Evolutionary conservation across 2,888 invertebrate genomes (phyloP).

Genomic region (Lasius fuliginosus): DNA sequence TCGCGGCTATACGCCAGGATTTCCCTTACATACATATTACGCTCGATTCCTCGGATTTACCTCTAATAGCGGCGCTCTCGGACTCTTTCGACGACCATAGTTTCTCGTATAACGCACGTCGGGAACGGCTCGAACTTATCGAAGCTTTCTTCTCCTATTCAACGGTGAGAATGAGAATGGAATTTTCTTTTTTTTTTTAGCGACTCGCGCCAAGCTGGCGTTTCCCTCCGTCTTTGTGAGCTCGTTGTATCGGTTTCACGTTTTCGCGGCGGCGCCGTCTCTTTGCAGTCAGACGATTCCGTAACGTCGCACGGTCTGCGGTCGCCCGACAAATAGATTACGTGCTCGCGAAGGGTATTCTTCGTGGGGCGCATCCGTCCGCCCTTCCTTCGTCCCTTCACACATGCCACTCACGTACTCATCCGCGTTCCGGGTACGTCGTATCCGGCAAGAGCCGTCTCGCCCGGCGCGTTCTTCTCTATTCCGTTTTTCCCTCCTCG

Average conservation of each 20-base stretch:
- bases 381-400: slow-evolving; percentile 75
- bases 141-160: slow-evolving; percentile 8
- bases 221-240: slow-evolving; percentile 18
- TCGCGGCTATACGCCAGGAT: slow-evolving; percentile 64
- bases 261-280: slow-evolving; percentile 40
- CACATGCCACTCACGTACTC: slow-evolving; percentile 86
- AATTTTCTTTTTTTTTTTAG: slow-evolving; percentile 34
- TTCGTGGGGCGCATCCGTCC: slow-evolving; percentile 66
- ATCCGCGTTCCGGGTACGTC: slow-evolving; percentile 78
- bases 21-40: slow-evolving; percentile 61
- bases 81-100: slow-evolving; percentile 55
- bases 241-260: slow-evolving; percentile 52
- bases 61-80: slow-evolving; percentile 57
- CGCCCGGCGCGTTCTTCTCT: slow-evolving; percentile 55
- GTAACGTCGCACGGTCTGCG: slow-evolving; percentile 72
- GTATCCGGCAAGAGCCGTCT: slow-evolving; percentile 76
- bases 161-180: slow-evolving; percentile 19
- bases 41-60: slow-evolving; percentile 60
- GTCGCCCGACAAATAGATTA: slow-evolving; percentile 86
- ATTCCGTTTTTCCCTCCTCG: slow-evolving; percentile 60
- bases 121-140: neutral
- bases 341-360: slow-evolving; percentile 82
- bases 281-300: slow-evolving; percentile 39
- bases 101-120: slow-evolving; percentile 21
- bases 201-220: neutral